These are phyloP conservation scores for Oreohelix idahoensis DNA, from an alignment of 1,140 invertebrate species.

Conservation along the genomic window DNA sequence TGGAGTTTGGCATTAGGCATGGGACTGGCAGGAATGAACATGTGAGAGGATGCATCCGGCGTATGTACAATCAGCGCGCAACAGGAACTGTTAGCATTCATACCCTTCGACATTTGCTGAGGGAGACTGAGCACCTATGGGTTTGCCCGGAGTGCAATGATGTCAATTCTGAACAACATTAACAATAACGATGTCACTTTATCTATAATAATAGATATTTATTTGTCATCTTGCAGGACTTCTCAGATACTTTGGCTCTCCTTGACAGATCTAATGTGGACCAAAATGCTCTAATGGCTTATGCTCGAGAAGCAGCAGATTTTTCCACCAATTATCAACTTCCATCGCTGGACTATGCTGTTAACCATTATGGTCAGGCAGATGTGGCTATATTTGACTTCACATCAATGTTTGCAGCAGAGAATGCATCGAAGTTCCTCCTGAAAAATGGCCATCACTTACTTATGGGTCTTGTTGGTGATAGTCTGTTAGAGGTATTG, in stretches of 20 bases:
- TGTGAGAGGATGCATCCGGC: no score
- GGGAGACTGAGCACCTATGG: no score
- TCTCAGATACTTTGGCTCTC: conserved; percentile 88
- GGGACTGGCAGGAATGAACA: no score
- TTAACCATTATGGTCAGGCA: conserved; percentile 97
- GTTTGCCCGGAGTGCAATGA: no score
- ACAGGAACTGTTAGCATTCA: no score
- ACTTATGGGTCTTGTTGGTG: conserved; percentile 92
- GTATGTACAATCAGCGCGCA: no score
- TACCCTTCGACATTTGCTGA: no score
- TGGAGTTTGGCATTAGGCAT: no score
- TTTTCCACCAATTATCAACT: conserved; percentile 95
- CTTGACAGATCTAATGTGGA: conserved; percentile 92
- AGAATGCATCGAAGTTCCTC: conserved; percentile 88
- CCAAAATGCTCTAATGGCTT: conserved; percentile 83
- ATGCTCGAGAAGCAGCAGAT: conserved; percentile 94
- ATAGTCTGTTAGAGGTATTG: conserved; percentile 92
- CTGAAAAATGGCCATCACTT: conserved; percentile 85
- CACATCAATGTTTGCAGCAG: conserved; percentile 97
- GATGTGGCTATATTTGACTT: conserved; percentile 99
- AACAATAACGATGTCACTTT: no score
- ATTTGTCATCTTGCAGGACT: conserved; percentile 79
- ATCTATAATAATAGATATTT: neutral
- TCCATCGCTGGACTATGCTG: conserved; percentile 92
- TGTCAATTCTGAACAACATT: no score